Evolutionary conservation across 2,113 vertebrate species (phyloP), one percentile per base, ranked within the genome.

Genomic region (Willisornis vidua): DNA sequence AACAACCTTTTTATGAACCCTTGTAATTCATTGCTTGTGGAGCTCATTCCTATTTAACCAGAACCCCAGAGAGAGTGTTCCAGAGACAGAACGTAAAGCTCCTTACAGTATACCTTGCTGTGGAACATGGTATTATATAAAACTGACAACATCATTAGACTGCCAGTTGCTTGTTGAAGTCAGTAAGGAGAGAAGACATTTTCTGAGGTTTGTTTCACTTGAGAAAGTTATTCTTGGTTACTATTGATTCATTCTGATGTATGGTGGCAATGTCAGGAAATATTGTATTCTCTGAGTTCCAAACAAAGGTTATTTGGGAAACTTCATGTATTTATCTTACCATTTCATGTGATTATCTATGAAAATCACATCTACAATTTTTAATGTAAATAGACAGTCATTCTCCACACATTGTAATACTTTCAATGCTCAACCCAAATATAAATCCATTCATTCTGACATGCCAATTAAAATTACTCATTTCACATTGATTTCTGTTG

Each of bases 1-100:
- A 95, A 77, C 75, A 97, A 92, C 83, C 91, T 97, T 94, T 94
- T 95, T 92, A 87, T 89, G 94, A 98, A 96, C 92, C 91, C 86
- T 95, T 89, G 63, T 58, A 92, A 93, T 92, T 93, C 74, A 90
- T 11, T 81, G 84, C 89, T 96, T 91, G 90, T 22, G 9, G 46
- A 97, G 51, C 77, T 82, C 58, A 57, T 48, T 55, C 67, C 86
- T 89, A 84, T 76, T 95, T 97, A 97, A 94, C 88, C 90, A 86
- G 93, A 94, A 86, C 66, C 76, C 70, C 79, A 91, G 77, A 89
- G 87, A 89, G 39, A 62, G 35, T 26, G 35, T 72, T 92, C 68
- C 63, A 49, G 83, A 85, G 86, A 33, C 67, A 83, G 37, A 61
- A 78, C 55, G 43, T 52, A 93, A 84, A 96, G 66, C 48, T 90